These are phyloP conservation scores for Neodontobutis hainanensis DNA, from an alignment of 2,113 vertebrate genomes.

Conservation along the genomic window DNA sequence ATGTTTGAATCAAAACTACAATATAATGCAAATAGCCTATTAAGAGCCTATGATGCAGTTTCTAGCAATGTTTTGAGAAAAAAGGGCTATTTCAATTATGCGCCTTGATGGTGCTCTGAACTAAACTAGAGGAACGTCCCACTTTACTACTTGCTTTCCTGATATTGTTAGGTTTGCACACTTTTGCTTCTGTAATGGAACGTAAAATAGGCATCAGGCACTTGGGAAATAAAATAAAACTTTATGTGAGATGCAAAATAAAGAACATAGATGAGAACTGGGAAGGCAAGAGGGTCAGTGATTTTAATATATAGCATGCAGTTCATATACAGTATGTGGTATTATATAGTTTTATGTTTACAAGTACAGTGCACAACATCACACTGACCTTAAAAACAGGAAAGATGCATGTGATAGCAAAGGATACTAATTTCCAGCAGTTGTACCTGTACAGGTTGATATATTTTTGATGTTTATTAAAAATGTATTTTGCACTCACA, in stretches of 20 bases:
- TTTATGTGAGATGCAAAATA: constrained; percentile 7
- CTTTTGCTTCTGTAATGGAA: constrained; percentile 5
- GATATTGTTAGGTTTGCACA: constrained; percentile 4
- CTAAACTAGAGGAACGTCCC: not conserved
- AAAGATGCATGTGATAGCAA: too few species aligned
- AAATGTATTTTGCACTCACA: too few species aligned
- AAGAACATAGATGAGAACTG: constrained; percentile 5
- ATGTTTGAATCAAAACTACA: not conserved
- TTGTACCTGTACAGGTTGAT: too few species aligned
- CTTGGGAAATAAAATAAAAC: constrained; percentile 4
- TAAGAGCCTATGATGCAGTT: not conserved
- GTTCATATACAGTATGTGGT: not conserved
- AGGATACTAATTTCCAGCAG: too few species aligned
- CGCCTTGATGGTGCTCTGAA: too few species aligned
- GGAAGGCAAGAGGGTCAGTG: not conserved
- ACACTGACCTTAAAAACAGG: too few species aligned
- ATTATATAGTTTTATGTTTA: too few species aligned
- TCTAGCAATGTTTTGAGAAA: not conserved
- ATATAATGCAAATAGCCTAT: not conserved
- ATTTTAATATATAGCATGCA: constrained; percentile 9
- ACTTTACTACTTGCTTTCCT: constrained; percentile 1
- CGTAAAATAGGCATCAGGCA: constrained; percentile 6
- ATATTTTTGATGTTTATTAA: too few species aligned
- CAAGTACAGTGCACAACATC: too few species aligned
- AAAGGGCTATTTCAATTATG: not conserved